Evolutionary conservation across 2,888 invertebrate genomes (phyloP).

Genomic region (Sinohyriopsis cumingii): DNA sequence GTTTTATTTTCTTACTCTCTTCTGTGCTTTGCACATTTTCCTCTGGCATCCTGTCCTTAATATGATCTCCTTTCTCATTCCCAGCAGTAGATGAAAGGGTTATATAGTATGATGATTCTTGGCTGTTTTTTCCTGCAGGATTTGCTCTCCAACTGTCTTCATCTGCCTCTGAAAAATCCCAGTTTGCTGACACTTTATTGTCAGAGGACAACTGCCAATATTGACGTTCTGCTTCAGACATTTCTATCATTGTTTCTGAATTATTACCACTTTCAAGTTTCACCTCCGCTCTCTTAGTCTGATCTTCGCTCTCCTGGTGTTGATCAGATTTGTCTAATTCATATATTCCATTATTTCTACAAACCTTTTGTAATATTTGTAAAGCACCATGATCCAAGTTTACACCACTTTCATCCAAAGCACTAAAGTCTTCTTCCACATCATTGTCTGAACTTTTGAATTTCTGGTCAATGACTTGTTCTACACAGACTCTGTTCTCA

Average conservation of each 20-base stretch:
- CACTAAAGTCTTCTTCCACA: background rate
- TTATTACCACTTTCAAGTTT: too few relatives aligned
- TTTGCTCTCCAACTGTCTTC: background rate
- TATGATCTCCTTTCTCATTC: constrained; percentile 57
- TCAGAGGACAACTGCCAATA: constrained; percentile 1
- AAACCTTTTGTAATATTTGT: too few relatives aligned
- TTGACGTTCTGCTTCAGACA: too few relatives aligned
- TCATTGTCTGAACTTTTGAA: background rate
- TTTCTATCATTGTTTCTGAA: too few relatives aligned
- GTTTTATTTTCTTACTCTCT: background rate
- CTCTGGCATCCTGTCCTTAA: constrained; percentile 13
- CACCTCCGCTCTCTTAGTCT: too few relatives aligned
- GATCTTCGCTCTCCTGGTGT: too few relatives aligned
- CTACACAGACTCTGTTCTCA: constrained; percentile 19
- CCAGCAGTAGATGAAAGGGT: background rate
- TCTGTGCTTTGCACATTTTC: background rate
- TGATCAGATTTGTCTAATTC: too few relatives aligned
- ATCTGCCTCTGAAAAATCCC: constrained; percentile 3
- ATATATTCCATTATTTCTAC: too few relatives aligned
- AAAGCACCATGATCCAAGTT: too few relatives aligned
- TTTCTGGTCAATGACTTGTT: constrained; percentile 25
- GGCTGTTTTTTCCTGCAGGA: constrained; percentile 1
- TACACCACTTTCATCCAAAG: background rate
- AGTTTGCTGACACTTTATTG: background rate
- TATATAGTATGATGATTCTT: constrained; percentile 2